These are phyloP conservation scores for Thalassaphorura encarpata DNA, from an alignment of 1,140 invertebrate species.

Conservation along the genomic window DNA sequence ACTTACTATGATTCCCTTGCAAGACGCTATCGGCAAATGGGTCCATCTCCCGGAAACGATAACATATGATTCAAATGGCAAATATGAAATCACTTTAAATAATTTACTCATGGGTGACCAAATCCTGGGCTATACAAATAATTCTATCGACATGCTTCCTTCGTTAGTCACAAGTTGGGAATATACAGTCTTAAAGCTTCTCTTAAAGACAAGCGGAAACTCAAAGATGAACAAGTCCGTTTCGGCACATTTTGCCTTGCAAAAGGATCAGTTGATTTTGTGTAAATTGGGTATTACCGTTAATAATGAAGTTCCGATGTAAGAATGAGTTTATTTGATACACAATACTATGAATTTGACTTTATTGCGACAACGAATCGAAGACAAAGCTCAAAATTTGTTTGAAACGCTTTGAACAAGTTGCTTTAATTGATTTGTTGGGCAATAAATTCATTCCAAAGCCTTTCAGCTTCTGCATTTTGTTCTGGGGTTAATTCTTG, in stretches of 20 bases:
- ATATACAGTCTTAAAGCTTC: neutral
- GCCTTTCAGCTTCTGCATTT: too few species aligned
- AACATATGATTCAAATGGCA: conserved; percentile 11
- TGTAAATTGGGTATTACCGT: too few species aligned
- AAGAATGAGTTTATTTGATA: too few species aligned
- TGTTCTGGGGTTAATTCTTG: too few species aligned
- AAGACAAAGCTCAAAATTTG: too few species aligned
- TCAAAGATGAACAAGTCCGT: conserved; percentile 14
- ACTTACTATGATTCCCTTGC: neutral
- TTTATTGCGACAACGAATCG: too few species aligned
- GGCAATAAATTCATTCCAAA: too few species aligned
- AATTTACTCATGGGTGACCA: neutral
- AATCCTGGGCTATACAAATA: neutral
- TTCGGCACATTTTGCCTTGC: conserved; percentile 18
- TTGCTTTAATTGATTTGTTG: too few species aligned
- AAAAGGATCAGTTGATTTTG: too few species aligned
- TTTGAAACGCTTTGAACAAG: too few species aligned
- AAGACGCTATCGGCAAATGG: conserved; percentile 9
- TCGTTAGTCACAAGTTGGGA: conserved; percentile 1
- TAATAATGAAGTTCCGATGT: too few species aligned
- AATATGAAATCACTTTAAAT: conserved; percentile 1
- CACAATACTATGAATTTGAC: too few species aligned
- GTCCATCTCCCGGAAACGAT: conserved; percentile 5
- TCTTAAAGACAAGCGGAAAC: neutral
- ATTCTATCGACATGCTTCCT: conserved; percentile 5